Conservation (phyloP, 2,888 invertebrate species). For the Campoplex capitator region DNA sequence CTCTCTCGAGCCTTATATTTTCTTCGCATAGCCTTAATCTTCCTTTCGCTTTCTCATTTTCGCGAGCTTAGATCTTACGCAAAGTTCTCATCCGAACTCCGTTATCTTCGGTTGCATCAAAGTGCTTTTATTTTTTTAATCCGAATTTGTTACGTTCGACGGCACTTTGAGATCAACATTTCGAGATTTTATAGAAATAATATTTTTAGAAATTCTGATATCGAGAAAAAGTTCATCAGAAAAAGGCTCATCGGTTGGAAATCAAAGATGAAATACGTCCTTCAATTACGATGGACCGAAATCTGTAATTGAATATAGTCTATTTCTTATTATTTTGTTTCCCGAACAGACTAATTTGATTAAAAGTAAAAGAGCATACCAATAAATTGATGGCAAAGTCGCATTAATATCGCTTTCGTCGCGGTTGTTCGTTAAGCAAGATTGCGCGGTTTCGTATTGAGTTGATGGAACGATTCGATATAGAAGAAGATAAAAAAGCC, state of each 20-base stretch:
- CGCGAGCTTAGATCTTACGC: background rate
- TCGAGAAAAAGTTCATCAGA: background rate
- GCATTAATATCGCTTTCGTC: conserved; percentile 28
- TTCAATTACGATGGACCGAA: background rate
- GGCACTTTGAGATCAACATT: background rate
- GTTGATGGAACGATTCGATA: conserved; percentile 9
- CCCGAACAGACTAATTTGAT: background rate
- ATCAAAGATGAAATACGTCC: too few relatives aligned
- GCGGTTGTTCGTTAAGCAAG: conserved; percentile 24
- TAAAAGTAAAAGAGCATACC: background rate
- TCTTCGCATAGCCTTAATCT: background rate
- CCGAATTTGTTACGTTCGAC: background rate
- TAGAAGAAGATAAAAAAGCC: conserved; percentile 14
- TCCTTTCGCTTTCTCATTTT: background rate
- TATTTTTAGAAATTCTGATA: background rate
- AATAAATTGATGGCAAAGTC: background rate
- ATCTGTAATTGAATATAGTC: background rate
- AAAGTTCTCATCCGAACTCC: background rate
- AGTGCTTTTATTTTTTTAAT: background rate
- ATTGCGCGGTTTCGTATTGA: conserved; percentile 29
- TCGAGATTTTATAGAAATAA: background rate
- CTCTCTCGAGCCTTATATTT: background rate
- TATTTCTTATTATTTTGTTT: background rate
- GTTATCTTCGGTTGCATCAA: background rate
- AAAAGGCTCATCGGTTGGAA: background rate